Evolutionary conservation across 2,888 invertebrate species (phyloP).

Genomic region (Priocnemis perturbator): DNA sequence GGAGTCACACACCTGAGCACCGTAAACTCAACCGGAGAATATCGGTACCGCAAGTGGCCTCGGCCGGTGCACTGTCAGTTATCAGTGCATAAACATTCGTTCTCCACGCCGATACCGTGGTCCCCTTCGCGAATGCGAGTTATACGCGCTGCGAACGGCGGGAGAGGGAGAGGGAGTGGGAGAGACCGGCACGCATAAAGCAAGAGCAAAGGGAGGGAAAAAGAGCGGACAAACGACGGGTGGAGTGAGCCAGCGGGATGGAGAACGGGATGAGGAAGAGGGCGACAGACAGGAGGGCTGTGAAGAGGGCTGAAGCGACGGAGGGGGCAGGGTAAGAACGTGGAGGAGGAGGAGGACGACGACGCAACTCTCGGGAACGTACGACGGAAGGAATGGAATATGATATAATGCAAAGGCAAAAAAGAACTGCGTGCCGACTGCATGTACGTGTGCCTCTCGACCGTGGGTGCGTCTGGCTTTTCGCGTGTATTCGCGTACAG

Average conservation of each 20-base stretch:
- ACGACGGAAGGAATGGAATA: constrained; percentile 66
- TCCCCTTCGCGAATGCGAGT: constrained; percentile 51
- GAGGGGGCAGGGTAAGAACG: not conserved
- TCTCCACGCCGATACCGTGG: constrained; percentile 52
- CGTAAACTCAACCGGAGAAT: too few relatives aligned
- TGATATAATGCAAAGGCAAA: constrained; percentile 63
- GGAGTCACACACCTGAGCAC: too few relatives aligned
- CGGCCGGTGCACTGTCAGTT: constrained; percentile 59
- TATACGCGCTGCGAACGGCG: constrained; percentile 48
- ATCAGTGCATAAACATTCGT: constrained; percentile 67
- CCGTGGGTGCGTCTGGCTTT: too few relatives aligned
- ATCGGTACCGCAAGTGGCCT: constrained; percentile 4
- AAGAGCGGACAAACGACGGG: not conserved
- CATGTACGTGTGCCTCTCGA: constrained; percentile 1
- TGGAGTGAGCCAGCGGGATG: constrained; percentile 12
- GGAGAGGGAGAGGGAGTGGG: constrained; percentile 32
- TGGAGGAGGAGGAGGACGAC: constrained; percentile 22
- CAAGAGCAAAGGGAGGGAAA: constrained; percentile 39
- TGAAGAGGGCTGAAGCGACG: constrained; percentile 18
- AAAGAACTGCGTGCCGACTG: constrained; percentile 33
- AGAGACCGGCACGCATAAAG: constrained; percentile 59
- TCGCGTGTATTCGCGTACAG: not conserved
- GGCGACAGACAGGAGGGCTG: constrained; percentile 15
- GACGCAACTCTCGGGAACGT: constrained; percentile 45
- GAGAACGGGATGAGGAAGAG: constrained; percentile 14